phyloP scores from a whole-genome alignment of 2,797 vertebrate genomes.

The Dendrocincla tyrannina region DNA sequence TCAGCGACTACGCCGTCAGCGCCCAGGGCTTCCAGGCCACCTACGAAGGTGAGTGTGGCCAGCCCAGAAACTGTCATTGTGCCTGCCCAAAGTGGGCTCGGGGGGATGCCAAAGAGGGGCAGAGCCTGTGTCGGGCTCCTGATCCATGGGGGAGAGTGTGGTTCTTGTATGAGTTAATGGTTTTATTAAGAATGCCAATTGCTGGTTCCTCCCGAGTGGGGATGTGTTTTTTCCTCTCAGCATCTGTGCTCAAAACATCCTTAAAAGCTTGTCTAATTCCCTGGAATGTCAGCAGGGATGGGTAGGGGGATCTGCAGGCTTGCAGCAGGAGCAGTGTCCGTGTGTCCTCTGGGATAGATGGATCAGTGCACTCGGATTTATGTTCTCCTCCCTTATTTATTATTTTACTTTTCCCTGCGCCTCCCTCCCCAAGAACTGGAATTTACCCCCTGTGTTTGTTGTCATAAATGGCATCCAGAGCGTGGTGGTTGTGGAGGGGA shows the following conservation, averaged over 20 bases:
- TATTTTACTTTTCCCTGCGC: background rate
- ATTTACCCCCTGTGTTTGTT: background rate
- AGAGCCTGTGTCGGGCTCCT: accelerated
- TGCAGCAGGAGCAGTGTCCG: accelerated
- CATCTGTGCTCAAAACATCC: background rate
- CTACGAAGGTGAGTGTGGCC: conserved; percentile 89
- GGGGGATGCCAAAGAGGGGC: background rate
- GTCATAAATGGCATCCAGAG: accelerated
- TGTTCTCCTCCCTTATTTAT: accelerated
- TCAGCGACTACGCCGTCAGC: conserved; percentile 96
- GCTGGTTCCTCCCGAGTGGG: background rate
- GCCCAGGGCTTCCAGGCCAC: conserved; percentile 94
- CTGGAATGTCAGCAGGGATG: background rate
- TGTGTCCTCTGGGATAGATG: accelerated
- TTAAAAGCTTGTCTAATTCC: background rate
- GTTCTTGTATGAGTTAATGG: accelerated
- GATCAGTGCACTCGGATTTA: accelerated
- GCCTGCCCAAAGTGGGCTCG: background rate
- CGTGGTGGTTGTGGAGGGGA: background rate
- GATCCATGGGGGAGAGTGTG: too few species aligned
- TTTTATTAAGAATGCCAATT: background rate
- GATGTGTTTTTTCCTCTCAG: background rate
- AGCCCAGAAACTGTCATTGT: background rate
- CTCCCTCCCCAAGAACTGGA: background rate
- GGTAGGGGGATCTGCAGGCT: background rate